Base-by-base conservation (phyloP, 2,797 vertebrate genomes). In the Anableps anableps region DNA sequence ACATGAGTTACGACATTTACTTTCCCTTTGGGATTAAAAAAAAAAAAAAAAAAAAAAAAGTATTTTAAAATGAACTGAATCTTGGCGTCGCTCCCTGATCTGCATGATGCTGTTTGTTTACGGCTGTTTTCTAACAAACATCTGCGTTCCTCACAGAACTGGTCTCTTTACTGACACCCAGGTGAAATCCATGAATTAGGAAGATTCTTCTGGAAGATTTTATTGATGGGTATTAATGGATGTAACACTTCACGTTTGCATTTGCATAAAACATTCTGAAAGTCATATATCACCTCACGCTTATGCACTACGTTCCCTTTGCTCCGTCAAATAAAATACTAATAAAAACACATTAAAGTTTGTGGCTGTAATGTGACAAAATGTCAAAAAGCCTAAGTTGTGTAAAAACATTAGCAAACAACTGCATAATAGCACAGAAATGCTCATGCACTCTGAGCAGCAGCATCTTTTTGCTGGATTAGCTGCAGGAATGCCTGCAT, bases 401-500 rank as follows among this genome's bases (percentile, higher is more conserved):
- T 7, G n/a, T 8, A 34, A 62, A 62, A 19, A 31, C 60, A 34
- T 17, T 62, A 34, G 2, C 29, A 34, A 62, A 36, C 31, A 62
- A 6, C 72, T 14, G 38, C 26, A 11, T 36, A 36, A 45, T 23
- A 0, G 31, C 29, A 81, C 76, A 53, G 19, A 50, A 73, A 21
- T 29, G 31, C 50, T 64, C 60, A 72, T 36, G 26, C 17, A 51
- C 78, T 72, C 68, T 76, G 31, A 84, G 84, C 62, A 64, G 17
- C 17, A 81, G 76, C 53, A 84, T 79, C 75, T 83, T 58, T 26
- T 10, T 58, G 74, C 43, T 50, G 62, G 51, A 76, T 43, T 34
- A 75, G 70, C 74, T 77, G 58, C 77, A 66, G 68, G 36, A 60
- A 48, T 60, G 86, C 91, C 83, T 92, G 93, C 90, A 86, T 85